A percentile compares a stretch with the other conserved stretches of the same genome.
Evolutionary conservation across 1,140 invertebrate genomes (phyloP).

Genomic region (Euura saliciscinereae): DNA sequence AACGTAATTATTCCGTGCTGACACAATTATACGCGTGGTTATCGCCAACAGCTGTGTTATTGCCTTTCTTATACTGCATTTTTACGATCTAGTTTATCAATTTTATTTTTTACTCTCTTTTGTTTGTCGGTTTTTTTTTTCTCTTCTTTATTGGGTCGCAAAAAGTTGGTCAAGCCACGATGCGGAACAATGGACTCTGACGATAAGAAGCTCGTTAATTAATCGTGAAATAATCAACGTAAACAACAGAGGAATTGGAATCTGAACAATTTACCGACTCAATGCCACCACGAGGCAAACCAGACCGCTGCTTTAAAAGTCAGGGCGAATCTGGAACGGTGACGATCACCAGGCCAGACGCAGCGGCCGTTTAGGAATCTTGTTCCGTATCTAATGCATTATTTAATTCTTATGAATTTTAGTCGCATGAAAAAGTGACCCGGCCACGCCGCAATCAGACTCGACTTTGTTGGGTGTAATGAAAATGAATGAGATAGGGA

Average conservation of each 20-base stretch:
- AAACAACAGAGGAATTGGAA: no score
- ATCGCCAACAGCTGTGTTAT: no score
- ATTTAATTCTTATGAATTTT: slow-evolving; percentile 4
- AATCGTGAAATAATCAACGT: no score
- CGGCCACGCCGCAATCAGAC: neutral
- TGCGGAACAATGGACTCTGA: no score
- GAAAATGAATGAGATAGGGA: slow-evolving; percentile 27
- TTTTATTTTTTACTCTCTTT: neutral
- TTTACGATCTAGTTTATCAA: slow-evolving; percentile 37
- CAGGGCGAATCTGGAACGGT: slow-evolving; percentile 1
- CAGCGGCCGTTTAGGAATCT: neutral
- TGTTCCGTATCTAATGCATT: neutral
- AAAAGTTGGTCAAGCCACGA: no score
- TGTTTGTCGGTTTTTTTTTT: slow-evolving; percentile 8
- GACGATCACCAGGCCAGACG: neutral
- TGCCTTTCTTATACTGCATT: slow-evolving; percentile 1
- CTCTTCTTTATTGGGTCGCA: no score
- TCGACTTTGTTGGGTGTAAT: slow-evolving; percentile 24
- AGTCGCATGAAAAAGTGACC: neutral
- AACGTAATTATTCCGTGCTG: no score
- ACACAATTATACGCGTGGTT: no score
- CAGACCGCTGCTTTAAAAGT: neutral
- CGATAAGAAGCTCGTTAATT: slow-evolving; percentile 23
- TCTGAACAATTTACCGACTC: no score
- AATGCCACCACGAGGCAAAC: neutral